A percentile compares a stretch with the other conserved stretches of the same genome.
phyloP scores from a whole-genome alignment of 2,113 vertebrate genomes.

The Telmatochromis sp. region DNA sequence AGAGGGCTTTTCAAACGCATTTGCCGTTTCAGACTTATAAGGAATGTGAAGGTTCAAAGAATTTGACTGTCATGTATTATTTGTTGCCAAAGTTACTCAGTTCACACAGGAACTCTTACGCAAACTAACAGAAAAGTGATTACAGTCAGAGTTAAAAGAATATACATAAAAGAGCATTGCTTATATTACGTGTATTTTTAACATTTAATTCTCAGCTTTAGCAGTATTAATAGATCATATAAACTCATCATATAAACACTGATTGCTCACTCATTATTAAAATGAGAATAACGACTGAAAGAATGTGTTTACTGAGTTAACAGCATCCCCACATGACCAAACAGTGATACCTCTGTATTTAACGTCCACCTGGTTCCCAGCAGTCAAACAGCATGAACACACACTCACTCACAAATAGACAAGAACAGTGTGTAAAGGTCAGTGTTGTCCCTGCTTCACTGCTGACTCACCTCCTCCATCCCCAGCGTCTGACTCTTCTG shows the following conservation, averaged over 20 bases:
- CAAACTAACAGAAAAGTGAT: neutral
- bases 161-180: neutral
- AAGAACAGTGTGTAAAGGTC: slow-evolving; percentile 1
- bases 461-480: slow-evolving; percentile 2
- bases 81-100: neutral
- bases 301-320: neutral
- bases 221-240: neutral
- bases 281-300: neutral
- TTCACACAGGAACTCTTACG: neutral
- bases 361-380: neutral
- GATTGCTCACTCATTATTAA: neutral
- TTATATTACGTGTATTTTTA: neutral
- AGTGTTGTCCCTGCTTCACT: neutral
- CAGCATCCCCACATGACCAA: neutral
- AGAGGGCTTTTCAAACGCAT: neutral
- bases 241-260: neutral
- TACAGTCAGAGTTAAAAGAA: neutral
- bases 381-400: neutral
- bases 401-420: neutral
- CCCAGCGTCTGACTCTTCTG: neutral
- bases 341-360: neutral
- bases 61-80: neutral
- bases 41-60: neutral
- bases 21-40: neutral
- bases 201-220: neutral